These are phyloP conservation scores for Sebastes cheni DNA, from an alignment of 2,797 vertebrate genomes.

Conservation along the genomic window DNA sequence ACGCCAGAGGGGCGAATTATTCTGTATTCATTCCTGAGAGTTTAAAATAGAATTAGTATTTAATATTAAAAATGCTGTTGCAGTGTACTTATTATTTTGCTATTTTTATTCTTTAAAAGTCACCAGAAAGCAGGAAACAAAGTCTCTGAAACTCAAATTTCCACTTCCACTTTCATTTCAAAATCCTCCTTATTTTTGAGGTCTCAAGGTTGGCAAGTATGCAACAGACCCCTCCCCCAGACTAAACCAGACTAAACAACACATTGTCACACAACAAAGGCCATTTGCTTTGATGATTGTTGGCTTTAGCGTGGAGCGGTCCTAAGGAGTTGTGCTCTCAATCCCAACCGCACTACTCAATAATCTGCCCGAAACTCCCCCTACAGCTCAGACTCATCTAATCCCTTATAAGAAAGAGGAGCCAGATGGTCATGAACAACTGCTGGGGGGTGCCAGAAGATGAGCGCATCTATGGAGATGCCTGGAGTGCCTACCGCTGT, in stretches of 20 bases:
- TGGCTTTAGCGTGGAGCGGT: conserved; percentile 48
- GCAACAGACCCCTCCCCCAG: not conserved
- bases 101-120: too few relatives aligned
- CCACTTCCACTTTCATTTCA: too few relatives aligned
- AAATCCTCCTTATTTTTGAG: too few relatives aligned
- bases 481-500: conserved; percentile 71
- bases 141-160: too few relatives aligned
- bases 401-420: conserved; percentile 87
- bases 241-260: conserved; percentile 7
- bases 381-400: conserved; percentile 85
- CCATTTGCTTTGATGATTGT: conserved; percentile 60
- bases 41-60: too few relatives aligned
- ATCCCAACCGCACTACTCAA: conserved; percentile 61
- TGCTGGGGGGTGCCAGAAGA: conserved; percentile 70
- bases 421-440: conserved; percentile 89
- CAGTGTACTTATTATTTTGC: too few relatives aligned
- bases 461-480: conserved; percentile 71
- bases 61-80: too few relatives aligned
- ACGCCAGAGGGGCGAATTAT: too few relatives aligned
- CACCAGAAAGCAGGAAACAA: too few relatives aligned
- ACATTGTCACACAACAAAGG: conserved; percentile 38
- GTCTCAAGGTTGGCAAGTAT: too few relatives aligned
- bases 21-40: too few relatives aligned
- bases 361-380: conserved; percentile 82
- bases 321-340: conserved; percentile 66